A percentile compares a stretch with the other conserved stretches of the same genome.
Conservation (phyloP, 2,888 invertebrate genomes). For the Acleris cristana region DNA sequence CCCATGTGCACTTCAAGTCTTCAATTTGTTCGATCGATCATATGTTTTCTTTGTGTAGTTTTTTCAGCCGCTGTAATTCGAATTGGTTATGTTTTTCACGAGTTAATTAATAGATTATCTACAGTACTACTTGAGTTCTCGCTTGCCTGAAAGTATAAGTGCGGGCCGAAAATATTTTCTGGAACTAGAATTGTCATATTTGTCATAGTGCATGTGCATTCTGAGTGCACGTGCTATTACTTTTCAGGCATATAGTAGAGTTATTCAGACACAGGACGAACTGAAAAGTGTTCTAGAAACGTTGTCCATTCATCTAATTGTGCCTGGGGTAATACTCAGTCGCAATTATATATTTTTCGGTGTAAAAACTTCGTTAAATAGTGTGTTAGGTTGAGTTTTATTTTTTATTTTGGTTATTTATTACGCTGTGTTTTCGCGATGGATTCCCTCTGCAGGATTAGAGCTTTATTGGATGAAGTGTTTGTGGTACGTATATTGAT, state of each 20-base stretch:
- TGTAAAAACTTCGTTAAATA: conserved; percentile 56
- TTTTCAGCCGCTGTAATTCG: conserved; percentile 82
- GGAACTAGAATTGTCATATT: conserved; percentile 46
- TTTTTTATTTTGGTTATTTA: conserved; percentile 67
- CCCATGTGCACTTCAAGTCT: conserved; percentile 77
- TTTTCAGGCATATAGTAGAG: conserved; percentile 71
- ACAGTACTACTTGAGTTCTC: conserved; percentile 17
- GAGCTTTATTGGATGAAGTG: conserved; percentile 67
- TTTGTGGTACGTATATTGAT: conserved; percentile 70
- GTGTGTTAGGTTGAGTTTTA: conserved; percentile 57
- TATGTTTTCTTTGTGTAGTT: conserved; percentile 84
- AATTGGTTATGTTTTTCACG: conserved; percentile 72
- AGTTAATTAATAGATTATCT: conserved; percentile 41
- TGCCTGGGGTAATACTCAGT: conserved; percentile 38
- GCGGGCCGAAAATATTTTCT: conserved; percentile 15
- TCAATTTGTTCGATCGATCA: conserved; percentile 77
- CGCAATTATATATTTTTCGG: conserved; percentile 43
- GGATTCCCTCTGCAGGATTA: conserved; percentile 54
- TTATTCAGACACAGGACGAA: conserved; percentile 56
- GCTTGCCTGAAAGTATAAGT: conserved; percentile 5
- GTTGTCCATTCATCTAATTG: conserved; percentile 41
- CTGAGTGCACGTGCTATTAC: conserved; percentile 79
- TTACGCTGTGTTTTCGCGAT: conserved; percentile 55
- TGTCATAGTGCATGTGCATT: conserved; percentile 67
- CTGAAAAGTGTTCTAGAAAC: conserved; percentile 45